Percentiles rank a stretch among this genome's conserved stretches.
These are phyloP conservation scores for Notolabrus celidotus DNA, from an alignment of 2,797 vertebrate species.

Conservation along the genomic window DNA sequence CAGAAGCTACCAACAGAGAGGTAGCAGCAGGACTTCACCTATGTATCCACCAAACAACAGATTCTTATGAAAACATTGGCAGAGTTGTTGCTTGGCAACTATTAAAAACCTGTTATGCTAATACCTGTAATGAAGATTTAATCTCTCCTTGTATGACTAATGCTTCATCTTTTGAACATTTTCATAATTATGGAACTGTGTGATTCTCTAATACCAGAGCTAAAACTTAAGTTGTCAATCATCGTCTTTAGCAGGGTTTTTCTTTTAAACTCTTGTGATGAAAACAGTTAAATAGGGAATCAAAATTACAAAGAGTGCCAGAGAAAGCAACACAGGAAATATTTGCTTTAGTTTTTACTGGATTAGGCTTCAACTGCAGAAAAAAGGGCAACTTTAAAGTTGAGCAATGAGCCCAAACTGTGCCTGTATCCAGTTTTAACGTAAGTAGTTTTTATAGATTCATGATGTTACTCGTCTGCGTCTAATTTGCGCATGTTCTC, in stretches of 20 bases:
- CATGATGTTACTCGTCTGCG: not conserved
- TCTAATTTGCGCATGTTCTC: slow-evolving; percentile 1
- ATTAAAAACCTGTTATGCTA: slow-evolving; percentile 32
- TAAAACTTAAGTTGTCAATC: slow-evolving; percentile 9
- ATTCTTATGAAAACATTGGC: not conserved
- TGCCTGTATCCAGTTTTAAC: slow-evolving; percentile 8
- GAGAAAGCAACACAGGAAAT: too few relatives aligned
- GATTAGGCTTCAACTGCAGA: not conserved
- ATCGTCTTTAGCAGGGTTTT: slow-evolving; percentile 1
- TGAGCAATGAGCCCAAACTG: slow-evolving; percentile 12
- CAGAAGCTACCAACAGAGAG: too few relatives aligned
- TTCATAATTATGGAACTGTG: not conserved
- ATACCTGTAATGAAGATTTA: slow-evolving; percentile 27
- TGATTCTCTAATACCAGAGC: not conserved
- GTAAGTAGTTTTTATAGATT: not conserved
- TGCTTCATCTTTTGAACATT: slow-evolving; percentile 15
- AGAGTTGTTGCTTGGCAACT: slow-evolving; percentile 50
- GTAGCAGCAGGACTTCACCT: slow-evolving; percentile 1
- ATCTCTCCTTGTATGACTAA: slow-evolving; percentile 6
- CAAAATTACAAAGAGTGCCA: not conserved
- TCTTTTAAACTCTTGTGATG: too few relatives aligned
- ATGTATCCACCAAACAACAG: slow-evolving; percentile 4
- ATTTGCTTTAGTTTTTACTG: not conserved
- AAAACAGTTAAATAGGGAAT: too few relatives aligned
- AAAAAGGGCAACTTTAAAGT: slow-evolving; percentile 7